Evolutionary conservation across 2,113 vertebrate genomes (phyloP).

Genomic region (Pampusana beccarii): DNA sequence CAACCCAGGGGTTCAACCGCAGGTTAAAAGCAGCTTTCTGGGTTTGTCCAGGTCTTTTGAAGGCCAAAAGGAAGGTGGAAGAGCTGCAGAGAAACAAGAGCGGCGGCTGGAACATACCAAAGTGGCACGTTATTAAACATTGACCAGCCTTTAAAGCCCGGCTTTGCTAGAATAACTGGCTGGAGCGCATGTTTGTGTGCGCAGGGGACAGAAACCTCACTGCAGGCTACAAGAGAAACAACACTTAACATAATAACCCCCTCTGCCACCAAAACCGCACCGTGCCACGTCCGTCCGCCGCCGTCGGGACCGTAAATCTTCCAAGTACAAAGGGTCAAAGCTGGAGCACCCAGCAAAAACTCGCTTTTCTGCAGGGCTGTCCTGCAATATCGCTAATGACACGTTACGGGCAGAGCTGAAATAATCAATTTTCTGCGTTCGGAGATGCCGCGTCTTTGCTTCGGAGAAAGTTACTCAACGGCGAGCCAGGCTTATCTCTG

Average conservation of each 20-base stretch:
- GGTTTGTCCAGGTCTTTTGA: not conserved
- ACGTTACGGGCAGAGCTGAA: not conserved
- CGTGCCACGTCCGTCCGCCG: not conserved
- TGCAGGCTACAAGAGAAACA: not conserved
- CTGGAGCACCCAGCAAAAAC: not conserved
- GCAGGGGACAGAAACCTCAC: not conserved
- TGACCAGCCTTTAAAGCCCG: not conserved
- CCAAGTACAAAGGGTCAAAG: not conserved
- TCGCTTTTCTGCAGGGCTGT: not conserved
- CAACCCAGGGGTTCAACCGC: not conserved
- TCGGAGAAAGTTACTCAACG: fast-evolving
- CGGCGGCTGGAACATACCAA: not conserved
- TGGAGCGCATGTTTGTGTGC: not conserved
- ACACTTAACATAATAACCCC: not conserved
- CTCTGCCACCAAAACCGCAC: not conserved
- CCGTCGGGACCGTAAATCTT: not conserved
- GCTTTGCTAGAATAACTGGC: not conserved
- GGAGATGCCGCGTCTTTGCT: not conserved
- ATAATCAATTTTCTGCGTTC: fast-evolving
- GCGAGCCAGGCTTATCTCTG: not conserved
- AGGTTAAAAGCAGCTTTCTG: not conserved
- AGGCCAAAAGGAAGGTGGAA: not conserved
- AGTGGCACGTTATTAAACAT: not conserved
- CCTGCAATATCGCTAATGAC: fast-evolving
- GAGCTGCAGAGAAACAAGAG: not conserved